Evolutionary conservation across 2,888 invertebrate species (phyloP), one percentile per base, ranked within the genome.

Genomic region (Mycalesis mineus): DNA sequence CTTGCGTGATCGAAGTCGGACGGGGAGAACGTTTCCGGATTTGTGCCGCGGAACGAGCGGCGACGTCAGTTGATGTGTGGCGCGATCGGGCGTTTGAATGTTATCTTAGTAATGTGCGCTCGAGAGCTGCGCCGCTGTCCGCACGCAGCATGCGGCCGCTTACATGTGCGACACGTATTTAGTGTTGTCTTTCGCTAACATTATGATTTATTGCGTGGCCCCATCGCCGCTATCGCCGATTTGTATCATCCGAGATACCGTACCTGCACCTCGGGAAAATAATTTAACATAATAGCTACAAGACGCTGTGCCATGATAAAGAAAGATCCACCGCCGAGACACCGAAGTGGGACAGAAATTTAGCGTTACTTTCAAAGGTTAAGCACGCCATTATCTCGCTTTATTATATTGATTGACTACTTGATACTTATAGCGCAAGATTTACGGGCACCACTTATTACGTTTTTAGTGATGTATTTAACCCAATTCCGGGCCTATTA

Each of bases 91-190:
- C 69, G 66, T 72, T 72, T 72, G 68, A 73, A 73, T 71, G 66
- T 69, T 71, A 73, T 72, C 69, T 65, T 47, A 55, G 62, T 62
- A 51, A 63, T 61, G 60, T 57, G 45, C 62, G 61, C 62, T 62
- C 65, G 54, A 57, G 63, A 66, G 66, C 62, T 62, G 65, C 54
- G 58, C 63, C 67, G 66, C 64, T 58, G 60, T 58, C 65, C 62
- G 64, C 69, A 68, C 82, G 61, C 85, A 79, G 83, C 85, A 69
- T 78, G 84, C 68, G 78, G 76, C 71, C 76, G 67, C 70, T 70
- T 74, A 81, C 82, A 78, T 77, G 74, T 75, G 80, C 82, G 78
- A 84, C 82, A 67, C 64, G 64, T 64, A 61, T 65, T 67, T 67
- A 67, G 61, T 62, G 66, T 65, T 61, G 65, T 65, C 60, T 66